These are phyloP conservation scores for Eublepharis macularius DNA, from an alignment of 2,113 vertebrate species.

Conservation along the genomic window DNA sequence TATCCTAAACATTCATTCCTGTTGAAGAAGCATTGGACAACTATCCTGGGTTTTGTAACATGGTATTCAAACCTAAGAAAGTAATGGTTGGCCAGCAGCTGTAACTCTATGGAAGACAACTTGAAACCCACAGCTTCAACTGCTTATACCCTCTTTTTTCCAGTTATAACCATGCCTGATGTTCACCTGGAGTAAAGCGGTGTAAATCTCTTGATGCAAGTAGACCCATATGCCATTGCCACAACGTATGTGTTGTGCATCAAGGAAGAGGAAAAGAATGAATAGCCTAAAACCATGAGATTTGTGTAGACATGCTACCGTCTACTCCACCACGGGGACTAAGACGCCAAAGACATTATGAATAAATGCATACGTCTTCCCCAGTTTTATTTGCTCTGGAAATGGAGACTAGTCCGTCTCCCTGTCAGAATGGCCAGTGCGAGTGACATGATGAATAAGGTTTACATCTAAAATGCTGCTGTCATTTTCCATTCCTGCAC, in stretches of 20 bases:
- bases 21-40: too few species aligned
- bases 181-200: not conserved
- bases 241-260: not conserved
- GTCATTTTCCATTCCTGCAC: conserved; percentile 65
- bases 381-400: conserved; percentile 31
- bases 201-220: fast-evolving
- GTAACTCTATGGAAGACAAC: too few species aligned
- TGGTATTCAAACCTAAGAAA: too few species aligned
- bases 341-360: not conserved
- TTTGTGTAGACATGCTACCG: not conserved
- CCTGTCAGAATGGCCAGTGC: conserved; percentile 55
- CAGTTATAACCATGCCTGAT: not conserved
- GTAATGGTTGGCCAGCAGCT: too few species aligned
- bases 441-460: conserved; percentile 65
- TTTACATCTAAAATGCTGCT: conserved; percentile 64
- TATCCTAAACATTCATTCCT: too few species aligned
- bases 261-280: not conserved
- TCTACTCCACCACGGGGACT: not conserved
- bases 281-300: not conserved
- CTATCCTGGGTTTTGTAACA: too few species aligned
- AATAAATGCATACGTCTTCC: conserved; percentile 37
- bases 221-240: not conserved
- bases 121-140: too few species aligned
- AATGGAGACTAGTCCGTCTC: conserved; percentile 39
- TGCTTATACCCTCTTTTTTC: too few species aligned